These are phyloP conservation scores for Mixornis gularis DNA, from an alignment of 2,113 vertebrate species.

Conservation along the genomic window DNA sequence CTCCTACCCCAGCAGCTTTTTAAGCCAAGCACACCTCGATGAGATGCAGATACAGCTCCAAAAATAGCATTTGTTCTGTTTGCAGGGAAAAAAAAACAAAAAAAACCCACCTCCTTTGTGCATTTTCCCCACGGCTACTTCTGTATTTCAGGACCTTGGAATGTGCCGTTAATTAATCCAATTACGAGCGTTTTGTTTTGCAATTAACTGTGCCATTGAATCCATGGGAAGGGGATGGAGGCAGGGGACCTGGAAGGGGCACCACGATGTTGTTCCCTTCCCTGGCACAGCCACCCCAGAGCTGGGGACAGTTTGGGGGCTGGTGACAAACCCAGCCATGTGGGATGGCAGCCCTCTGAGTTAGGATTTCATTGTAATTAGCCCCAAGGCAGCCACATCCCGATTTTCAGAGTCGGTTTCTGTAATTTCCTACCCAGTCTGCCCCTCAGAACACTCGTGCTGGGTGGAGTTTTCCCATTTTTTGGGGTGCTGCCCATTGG, in stretches of 20 bases:
- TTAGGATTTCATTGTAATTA: neutral
- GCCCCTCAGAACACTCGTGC: no score
- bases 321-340: neutral
- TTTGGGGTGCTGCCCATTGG: neutral
- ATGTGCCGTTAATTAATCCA: conserved; percentile 28
- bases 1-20: neutral
- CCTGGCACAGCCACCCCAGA: neutral
- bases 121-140: neutral
- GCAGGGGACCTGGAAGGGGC: neutral
- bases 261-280: neutral
- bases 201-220: neutral
- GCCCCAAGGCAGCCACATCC: neutral
- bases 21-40: neutral
- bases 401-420: neutral
- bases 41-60: neutral
- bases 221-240: neutral
- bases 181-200: neutral
- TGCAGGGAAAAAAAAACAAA: neutral
- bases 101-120: neutral
- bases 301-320: neutral
- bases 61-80: neutral
- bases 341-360: neutral
- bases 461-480: neutral
- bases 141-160: neutral
- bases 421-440: neutral